Base-by-base conservation (phyloP, 1,140 invertebrate species). In the Propsilocerus akamusi region DNA sequence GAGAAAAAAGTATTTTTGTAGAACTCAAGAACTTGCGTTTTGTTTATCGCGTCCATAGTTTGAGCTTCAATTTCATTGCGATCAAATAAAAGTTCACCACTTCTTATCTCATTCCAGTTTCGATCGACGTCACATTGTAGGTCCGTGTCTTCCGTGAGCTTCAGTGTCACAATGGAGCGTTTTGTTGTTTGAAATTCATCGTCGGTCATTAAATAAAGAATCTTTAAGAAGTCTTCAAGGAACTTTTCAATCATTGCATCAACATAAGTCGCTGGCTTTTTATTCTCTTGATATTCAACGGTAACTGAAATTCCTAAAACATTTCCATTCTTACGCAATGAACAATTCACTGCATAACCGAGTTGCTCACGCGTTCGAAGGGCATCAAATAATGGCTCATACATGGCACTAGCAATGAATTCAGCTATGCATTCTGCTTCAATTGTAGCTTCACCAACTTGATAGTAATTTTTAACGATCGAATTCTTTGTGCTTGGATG, bases 361-460 rank as follows among this genome's bases (percentile, higher is more conserved):
- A 93, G 67, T 62, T 91, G 86, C 65, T 92, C 85, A 62, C 85
- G 77, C 0, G 86, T 92, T 55, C 89, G 69, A 3, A 94, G 67
- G n/a, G 73, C 71, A 65, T 91, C 78, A 66, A 92, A 94, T 46
- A 86, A 70, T 1, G 86, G 85, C 65, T 92, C 88, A 59, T 83
- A 76, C 70, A 83, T 80, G 30, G 81, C 58, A 67, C 78, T 69
- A 7, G 17, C 73, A 30, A 92, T 61, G 1, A 90, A 61, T 59
- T 90, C 83, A 1, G 87, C 66, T 0, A 83, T 69, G 52, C 80
- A 80, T 26, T 72, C 72, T 22, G 73, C 69, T 50, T 72, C 66
- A 0, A 80, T 70, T 8, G 72, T 73, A 37, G 72, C 60, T 0
- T 60, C 59, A 17, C 77, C 80, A 12, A 69, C 76, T 64, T 93